These are phyloP conservation scores for Cydia pomonella DNA, from an alignment of 1,140 invertebrate genomes.

Conservation along the genomic window DNA sequence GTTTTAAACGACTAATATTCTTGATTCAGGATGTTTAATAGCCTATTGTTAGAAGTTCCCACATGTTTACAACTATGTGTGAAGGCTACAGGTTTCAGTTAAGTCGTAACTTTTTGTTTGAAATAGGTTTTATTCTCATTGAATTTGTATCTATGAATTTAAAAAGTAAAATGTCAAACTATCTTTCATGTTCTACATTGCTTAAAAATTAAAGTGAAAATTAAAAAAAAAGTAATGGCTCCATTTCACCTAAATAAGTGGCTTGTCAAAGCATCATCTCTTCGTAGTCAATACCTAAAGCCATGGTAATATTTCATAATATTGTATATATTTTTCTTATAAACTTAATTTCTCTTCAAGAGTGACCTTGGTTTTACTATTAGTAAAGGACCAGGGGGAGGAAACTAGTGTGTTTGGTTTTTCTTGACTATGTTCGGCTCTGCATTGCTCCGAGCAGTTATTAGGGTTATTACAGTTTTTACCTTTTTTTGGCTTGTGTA, in stretches of 20 bases:
- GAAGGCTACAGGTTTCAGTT: neutral
- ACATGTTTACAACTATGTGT: neutral
- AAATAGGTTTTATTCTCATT: neutral
- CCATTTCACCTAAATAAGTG: neutral
- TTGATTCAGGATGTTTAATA: neutral
- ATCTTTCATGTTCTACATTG: neutral
- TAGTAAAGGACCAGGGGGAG: no score
- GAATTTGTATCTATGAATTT: neutral
- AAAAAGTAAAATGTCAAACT: neutral
- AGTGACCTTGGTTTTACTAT: neutral
- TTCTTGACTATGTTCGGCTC: no score
- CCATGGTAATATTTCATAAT: neutral
- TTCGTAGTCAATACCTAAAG: neutral
- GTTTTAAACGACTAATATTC: neutral
- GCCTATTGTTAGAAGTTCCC: slow-evolving; percentile 5
- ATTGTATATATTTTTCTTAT: neutral
- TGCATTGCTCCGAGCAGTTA: no score
- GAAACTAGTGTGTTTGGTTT: no score
- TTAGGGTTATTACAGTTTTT: no score
- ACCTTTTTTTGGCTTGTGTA: no score
- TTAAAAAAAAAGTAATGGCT: neutral
- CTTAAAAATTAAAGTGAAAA: neutral
- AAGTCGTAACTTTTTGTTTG: neutral
- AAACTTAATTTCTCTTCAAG: neutral
- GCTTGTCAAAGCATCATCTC: neutral